Evolutionary conservation across 2,797 vertebrate genomes (phyloP), one percentile per base, ranked within the genome.

Genomic region (Kryptolebias ocellatus): DNA sequence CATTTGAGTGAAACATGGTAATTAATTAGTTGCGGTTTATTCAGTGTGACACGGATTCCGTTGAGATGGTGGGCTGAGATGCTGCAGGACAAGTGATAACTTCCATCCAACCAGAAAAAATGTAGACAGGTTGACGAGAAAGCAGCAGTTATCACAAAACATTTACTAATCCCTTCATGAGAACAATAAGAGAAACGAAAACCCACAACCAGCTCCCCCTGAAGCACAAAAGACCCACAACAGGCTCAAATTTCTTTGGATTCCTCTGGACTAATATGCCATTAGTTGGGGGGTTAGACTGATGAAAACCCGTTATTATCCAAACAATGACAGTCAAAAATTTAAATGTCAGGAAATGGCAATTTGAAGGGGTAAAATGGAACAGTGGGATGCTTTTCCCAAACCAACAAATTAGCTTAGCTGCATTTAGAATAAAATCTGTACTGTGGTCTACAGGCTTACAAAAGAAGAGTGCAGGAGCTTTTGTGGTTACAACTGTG

Each of bases 161-260:
- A 84, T 83, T 20, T 69, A 67, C 81, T 87, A 87, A 91, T 91
- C 87, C 84, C 74, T 86, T 88, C 75, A 84, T 86, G 70, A 80
- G 87, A 86, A 87, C 86, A 79, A 81, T 60, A 67, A 79, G 74
- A 70, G 73, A 39, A 42, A 7, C 3, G 11, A 70, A 80, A 57
- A 54, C 64, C 67, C 76, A 78, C 84, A 72, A 72, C 64, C 42
- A 71, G 71, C 49, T 72, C 45, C 60, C 81, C 83, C 76, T 9
- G 60, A 78, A 76, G 61, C 72, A 72, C 55, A 53, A 67, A 69
- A 71, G 69, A 78, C 76, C 64, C 61, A 52, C 69, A 74, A 60
- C 62, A 72, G 64, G 60, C 46, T 51, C 24, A 59, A 51, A 86
- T 79, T 77, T 77, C 55, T 77, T 54, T 59, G 17, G 46, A 62